phyloP scores from a whole-genome alignment of 2,888 invertebrate genomes.

The Latrodectus hesperus region DNA sequence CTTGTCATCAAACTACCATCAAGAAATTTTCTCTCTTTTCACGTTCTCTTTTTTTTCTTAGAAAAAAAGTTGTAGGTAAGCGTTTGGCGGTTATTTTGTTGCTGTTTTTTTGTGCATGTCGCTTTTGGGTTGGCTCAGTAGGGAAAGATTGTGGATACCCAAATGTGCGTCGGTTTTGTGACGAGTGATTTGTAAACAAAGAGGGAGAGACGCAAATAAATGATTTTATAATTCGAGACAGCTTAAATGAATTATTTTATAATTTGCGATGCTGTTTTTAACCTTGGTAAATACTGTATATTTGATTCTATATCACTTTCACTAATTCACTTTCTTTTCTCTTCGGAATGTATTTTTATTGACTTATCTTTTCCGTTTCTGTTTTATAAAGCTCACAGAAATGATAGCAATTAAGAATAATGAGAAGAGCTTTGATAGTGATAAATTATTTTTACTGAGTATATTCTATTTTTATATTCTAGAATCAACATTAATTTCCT shows the following conservation, averaged over 20 bases:
- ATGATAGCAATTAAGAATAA: too few relatives aligned
- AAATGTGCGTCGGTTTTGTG: slow-evolving; percentile 24
- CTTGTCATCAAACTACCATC: slow-evolving; percentile 58
- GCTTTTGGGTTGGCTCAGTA: background rate
- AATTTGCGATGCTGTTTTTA: slow-evolving; percentile 30
- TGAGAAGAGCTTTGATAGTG: too few relatives aligned
- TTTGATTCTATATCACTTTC: too few relatives aligned
- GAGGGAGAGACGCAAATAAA: slow-evolving; percentile 25
- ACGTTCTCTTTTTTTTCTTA: background rate
- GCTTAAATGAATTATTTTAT: slow-evolving; percentile 43
- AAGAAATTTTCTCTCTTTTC: slow-evolving; percentile 17
- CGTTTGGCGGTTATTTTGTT: background rate
- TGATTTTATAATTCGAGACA: slow-evolving; percentile 53
- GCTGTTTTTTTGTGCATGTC: background rate
- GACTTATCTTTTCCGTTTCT: too few relatives aligned
- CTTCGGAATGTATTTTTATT: too few relatives aligned
- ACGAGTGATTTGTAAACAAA: slow-evolving; percentile 32
- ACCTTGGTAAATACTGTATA: too few relatives aligned
- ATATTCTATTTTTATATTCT: too few relatives aligned
- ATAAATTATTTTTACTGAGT: too few relatives aligned
- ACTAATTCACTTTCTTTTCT: too few relatives aligned
- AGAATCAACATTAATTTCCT: too few relatives aligned
- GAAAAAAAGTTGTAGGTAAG: background rate
- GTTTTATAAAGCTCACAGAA: too few relatives aligned
- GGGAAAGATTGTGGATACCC: background rate